A percentile compares a stretch with the other conserved stretches of the same genome.
Conservation (phyloP, 2,113 vertebrate genomes). For the Lophotis ruficrista region DNA sequence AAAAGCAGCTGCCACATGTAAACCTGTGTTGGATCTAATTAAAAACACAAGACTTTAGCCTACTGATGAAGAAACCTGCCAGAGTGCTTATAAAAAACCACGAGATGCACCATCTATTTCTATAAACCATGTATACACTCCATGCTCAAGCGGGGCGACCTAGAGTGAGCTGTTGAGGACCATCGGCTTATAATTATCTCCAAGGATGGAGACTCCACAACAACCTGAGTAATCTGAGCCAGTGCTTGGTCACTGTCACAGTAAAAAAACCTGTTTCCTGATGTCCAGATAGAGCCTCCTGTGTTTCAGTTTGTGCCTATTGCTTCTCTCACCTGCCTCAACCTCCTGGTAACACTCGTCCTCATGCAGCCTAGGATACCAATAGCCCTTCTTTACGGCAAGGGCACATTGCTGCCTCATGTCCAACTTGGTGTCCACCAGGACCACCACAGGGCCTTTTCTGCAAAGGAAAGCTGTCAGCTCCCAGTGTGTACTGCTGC, state of each 20-base stretch:
- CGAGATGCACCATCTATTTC: not conserved
- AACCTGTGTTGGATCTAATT: not conserved
- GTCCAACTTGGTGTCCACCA: not conserved
- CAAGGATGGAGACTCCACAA: not conserved
- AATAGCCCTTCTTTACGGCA: not conserved
- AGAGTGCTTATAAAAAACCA: not conserved
- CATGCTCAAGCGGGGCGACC: not conserved
- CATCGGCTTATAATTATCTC: not conserved
- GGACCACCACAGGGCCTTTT: not conserved
- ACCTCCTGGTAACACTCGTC: not conserved
- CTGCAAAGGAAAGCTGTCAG: not conserved
- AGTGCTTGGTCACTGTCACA: not conserved
- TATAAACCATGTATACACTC: not conserved
- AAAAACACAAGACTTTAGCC: not conserved
- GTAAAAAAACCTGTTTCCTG: not conserved
- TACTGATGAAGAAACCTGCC: not conserved
- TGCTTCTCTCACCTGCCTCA: too few relatives aligned
- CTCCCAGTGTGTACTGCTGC: not conserved
- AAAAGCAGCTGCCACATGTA: not conserved
- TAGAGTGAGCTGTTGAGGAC: not conserved
- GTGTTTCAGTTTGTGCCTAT: not conserved
- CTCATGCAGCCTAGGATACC: not conserved
- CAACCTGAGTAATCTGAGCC: not conserved
- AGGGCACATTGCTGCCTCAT: rapidly evolving
- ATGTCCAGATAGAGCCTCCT: not conserved